Base-by-base conservation (phyloP, 1,140 invertebrate genomes). In the Dufourea novaeangliae region DNA sequence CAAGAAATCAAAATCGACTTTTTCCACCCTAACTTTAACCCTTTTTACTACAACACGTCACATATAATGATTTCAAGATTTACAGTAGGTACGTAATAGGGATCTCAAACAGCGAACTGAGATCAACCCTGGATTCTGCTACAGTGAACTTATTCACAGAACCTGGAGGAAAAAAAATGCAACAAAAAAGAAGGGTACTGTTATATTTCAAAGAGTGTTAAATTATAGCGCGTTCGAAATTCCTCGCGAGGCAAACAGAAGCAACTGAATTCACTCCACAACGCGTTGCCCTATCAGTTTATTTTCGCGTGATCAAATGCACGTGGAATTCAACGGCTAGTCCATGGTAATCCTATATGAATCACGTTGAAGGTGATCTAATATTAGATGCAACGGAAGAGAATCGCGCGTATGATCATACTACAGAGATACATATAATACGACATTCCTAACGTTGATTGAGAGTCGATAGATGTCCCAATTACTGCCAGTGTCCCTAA, bases 281-380 rank as follows among this genome's bases (percentile, higher is more conserved):
- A 44, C 39, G 17, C 39, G 34, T 57, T 69, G 39, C 27, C 27
- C 46, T 63, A 22, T 77, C 57, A 25, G 39, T 77, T 77, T 77
- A 71, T 77, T 71, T 63, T 63, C 7, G 56, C 59, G 32, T 66
- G 39, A 66, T 57, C 39, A 14, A 61, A 73, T 56, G 46, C 70
- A 73, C 67, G 70, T 50, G 76, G 76, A 73, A 78, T 78, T 50
- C 39, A 70, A 46, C 69, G 44, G 34, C 37, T 34, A 59, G 67
- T 46, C 52, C 61, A 72, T 73, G 61, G 70, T 78, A 73, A 78
- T 73, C 29, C 61, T 73, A 78, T 73, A 73, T 70, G 70, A 67
- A 57, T 78, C 64, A 72, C 75, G 59, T 68, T 68, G 70, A 73
- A 81, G 79, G 69, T 79, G 76, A 79, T 79, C 80, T 82, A 83